Conservation (phyloP, 2,113 vertebrate genomes). For the Pycnonotus jocosus region DNA sequence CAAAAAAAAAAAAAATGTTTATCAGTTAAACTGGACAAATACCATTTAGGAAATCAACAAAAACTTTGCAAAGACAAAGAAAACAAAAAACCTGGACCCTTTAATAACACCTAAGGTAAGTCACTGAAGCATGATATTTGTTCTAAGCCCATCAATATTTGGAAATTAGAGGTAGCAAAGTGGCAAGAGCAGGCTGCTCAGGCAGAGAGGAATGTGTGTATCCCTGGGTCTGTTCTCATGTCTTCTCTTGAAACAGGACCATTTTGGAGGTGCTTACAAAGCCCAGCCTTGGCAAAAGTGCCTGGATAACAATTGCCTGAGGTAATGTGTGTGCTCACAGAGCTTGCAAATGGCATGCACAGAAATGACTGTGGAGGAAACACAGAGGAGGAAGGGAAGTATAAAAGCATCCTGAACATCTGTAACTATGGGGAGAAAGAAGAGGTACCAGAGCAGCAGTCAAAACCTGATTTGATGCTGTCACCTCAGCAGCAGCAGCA, state of each 20-base stretch:
- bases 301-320: not conserved
- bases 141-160: not conserved
- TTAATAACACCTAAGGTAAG: not conserved
- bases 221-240: not conserved
- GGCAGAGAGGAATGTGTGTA: not conserved
- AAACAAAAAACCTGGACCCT: not conserved
- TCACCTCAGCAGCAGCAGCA: no score
- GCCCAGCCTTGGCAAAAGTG: not conserved
- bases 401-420: not conserved
- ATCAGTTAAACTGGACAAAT: not conserved
- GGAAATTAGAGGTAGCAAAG: not conserved
- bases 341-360: not conserved
- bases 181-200: not conserved
- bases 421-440: not conserved
- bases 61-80: not conserved
- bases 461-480: not conserved
- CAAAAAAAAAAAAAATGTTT: not conserved
- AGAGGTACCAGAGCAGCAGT: not conserved
- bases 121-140: not conserved
- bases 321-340: not conserved
- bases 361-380: not conserved
- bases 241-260: not conserved
- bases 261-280: not conserved
- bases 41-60: not conserved
- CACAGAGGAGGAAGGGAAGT: not conserved